Base-by-base conservation (phyloP, 2,797 vertebrate species). In the Gallinago nigripennis region DNA sequence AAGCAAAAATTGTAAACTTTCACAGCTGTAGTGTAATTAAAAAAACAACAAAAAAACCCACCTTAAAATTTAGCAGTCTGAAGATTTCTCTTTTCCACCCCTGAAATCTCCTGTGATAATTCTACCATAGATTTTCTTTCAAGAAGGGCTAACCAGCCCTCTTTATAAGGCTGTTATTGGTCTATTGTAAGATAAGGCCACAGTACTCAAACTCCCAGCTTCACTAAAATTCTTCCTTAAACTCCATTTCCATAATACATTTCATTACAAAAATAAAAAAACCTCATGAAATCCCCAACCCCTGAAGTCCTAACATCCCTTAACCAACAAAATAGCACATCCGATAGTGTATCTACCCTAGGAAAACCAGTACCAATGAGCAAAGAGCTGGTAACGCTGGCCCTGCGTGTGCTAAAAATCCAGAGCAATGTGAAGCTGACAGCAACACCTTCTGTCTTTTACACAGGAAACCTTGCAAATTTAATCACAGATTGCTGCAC, bases 1-100 rank as follows among this genome's bases (percentile, higher is more conserved):
- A 95, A 92, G 77, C 33, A 82, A 89, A 95, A 68, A 35, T 6
- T 95, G 94, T 97, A 97, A 98, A 97, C 97, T 96, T 96, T 94
- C 65, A 80, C 70, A 95, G 95, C 72, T 97, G 97, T 98, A 98
- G 97, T 98, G 98, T 97, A 72, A 71, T 70, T 96, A 24, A 57
- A 23, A 33, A 7, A 27, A 3, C 11, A 60, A 16, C 33, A 60
- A 23, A 17, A 15, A 65, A 58, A 4, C 9, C 28, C 5, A 43
- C 30, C 65, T 68, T 68, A 54, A 78, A 72, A 75, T 75, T 16
- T 77, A 92, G 68, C 82, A 72, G 46, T 80, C 65, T 82, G 75
- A 86, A 88, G 57, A 79, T 53, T 54, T 82, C 51, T 73, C 61
- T 94, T 90, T 82, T 89, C 12, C 69, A 77, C 37, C 48, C 54